Conservation (phyloP, 2,888 invertebrate genomes). For the Polymixis lichenea region DNA sequence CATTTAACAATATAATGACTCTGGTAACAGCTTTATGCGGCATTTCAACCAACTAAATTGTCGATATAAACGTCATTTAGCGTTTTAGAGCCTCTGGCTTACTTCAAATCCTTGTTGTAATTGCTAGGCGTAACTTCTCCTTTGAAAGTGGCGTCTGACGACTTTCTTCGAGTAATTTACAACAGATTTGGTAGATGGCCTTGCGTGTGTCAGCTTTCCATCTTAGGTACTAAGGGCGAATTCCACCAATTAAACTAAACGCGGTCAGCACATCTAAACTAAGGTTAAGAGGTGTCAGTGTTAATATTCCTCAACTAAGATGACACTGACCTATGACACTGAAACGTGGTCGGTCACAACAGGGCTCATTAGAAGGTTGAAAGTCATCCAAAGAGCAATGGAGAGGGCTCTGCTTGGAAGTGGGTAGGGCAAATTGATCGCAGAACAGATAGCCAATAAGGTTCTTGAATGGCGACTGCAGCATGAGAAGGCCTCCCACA, state of each 20-base stretch:
- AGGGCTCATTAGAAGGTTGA: no score
- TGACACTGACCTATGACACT: neutral
- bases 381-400: no score
- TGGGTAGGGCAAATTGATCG: no score
- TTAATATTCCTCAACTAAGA: neutral
- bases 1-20: slow-evolving; percentile 23
- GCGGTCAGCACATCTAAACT: neutral
- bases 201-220: slow-evolving; percentile 68
- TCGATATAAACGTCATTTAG: slow-evolving; percentile 34
- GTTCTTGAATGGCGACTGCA: no score
- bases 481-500: no score
- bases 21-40: neutral
- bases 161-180: slow-evolving; percentile 68
- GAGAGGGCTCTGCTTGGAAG: no score
- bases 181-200: slow-evolving; percentile 70
- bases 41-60: slow-evolving; percentile 25
- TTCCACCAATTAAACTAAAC: neutral
- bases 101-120: slow-evolving; percentile 61
- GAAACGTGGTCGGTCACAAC: no score
- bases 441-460: no score
- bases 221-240: slow-evolving; percentile 43
- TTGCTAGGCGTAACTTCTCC: slow-evolving; percentile 61
- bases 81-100: slow-evolving; percentile 24
- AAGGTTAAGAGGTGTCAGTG: neutral
- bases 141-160: slow-evolving; percentile 57